phyloP scores from a whole-genome alignment of 2,113 vertebrate species.

The Columba janthina region DNA sequence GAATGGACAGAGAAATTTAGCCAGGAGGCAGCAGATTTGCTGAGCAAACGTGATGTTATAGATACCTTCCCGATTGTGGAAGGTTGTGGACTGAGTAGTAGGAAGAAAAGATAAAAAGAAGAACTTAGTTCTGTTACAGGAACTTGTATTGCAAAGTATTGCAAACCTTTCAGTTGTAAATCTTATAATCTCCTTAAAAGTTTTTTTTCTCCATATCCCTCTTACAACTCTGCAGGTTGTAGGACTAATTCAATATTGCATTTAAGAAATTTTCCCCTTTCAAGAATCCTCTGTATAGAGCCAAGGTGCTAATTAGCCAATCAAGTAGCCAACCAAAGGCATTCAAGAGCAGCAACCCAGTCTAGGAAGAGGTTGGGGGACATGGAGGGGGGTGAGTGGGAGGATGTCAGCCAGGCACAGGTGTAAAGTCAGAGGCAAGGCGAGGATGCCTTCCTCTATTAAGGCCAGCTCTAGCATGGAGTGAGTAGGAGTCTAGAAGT shows the following conservation, averaged over 20 bases:
- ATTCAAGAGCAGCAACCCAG: background rate
- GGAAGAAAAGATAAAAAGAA: background rate
- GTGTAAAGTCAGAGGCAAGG: background rate
- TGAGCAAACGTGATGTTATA: background rate
- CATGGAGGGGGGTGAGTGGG: too few relatives aligned
- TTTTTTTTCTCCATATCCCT: background rate
- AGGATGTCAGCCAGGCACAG: background rate
- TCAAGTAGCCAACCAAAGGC: background rate
- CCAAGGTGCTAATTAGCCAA: background rate
- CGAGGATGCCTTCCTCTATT: background rate
- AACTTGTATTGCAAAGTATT: background rate
- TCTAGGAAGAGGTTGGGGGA: background rate
- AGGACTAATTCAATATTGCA: background rate
- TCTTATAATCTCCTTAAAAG: background rate
- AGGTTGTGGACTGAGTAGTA: background rate
- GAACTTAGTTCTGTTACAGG: background rate
- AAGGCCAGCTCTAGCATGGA: background rate
- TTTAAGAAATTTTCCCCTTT: background rate
- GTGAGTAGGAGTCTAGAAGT: background rate
- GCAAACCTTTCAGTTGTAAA: background rate
- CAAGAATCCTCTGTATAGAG: background rate
- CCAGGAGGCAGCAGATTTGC: background rate
- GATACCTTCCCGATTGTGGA: background rate
- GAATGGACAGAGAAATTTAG: background rate
- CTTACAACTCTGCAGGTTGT: background rate